phyloP scores from a whole-genome alignment of 2,888 invertebrate species.

The Carpatolechia fugitivella region DNA sequence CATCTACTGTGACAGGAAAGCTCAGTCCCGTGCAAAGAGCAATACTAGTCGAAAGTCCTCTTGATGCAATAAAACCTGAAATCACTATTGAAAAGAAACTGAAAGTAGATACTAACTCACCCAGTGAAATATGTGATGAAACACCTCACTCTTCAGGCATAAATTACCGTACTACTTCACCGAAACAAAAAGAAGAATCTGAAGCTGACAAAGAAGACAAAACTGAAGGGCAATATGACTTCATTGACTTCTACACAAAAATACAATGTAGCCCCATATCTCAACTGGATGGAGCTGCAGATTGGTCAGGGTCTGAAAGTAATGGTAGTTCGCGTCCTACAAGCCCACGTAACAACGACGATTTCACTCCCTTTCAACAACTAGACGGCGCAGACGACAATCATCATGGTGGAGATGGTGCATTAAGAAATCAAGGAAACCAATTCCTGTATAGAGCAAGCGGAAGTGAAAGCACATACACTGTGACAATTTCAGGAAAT shows the following conservation, averaged over 20 bases:
- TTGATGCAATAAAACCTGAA: conserved; percentile 59
- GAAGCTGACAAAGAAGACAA: conserved; percentile 57
- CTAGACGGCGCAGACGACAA: conserved; percentile 85
- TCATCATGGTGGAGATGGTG: conserved; percentile 56
- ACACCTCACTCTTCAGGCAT: conserved; percentile 67
- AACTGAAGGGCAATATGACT: conserved; percentile 68
- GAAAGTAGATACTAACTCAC: conserved; percentile 50
- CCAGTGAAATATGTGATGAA: conserved; percentile 53
- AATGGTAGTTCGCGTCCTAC: conserved; percentile 69
- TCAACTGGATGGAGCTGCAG: conserved; percentile 84
- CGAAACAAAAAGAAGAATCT: conserved; percentile 62
- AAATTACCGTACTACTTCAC: conserved; percentile 61
- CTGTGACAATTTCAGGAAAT: conserved; percentile 74
- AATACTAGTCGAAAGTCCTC: conserved; percentile 46
- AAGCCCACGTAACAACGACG: conserved; percentile 59
- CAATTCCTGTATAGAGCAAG: conserved; percentile 71
- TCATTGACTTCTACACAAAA: conserved; percentile 76
- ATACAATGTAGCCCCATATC: conserved; percentile 80
- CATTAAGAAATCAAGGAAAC: conserved; percentile 56
- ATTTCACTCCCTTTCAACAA: conserved; percentile 80
- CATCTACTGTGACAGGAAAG: conserved; percentile 66
- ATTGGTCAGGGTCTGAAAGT: conserved; percentile 80
- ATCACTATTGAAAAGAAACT: conserved; percentile 52
- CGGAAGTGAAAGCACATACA: conserved; percentile 69
- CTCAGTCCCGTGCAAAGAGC: conserved; percentile 63